A percentile compares a stretch with the other conserved stretches of the same genome.
These are phyloP conservation scores for Pyrochroa serraticornis DNA, from an alignment of 2,888 invertebrate genomes.

Conservation along the genomic window DNA sequence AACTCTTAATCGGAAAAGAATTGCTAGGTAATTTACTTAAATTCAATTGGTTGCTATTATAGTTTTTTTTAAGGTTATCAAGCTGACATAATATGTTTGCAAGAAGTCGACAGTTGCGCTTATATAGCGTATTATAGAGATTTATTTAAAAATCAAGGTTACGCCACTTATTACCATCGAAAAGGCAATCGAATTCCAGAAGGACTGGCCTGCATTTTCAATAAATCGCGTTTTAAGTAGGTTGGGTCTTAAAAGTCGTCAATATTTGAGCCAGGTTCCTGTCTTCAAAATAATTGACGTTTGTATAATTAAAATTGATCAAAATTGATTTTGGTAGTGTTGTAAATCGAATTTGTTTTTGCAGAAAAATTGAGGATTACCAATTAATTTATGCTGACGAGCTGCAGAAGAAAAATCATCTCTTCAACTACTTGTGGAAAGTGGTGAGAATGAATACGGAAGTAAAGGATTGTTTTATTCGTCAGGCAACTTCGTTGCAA, in stretches of 20 bases:
- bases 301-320: neutral
- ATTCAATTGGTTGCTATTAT: neutral
- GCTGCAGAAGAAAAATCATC: slow-evolving; percentile 57
- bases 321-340: slow-evolving; percentile 43
- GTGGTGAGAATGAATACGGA: slow-evolving; percentile 63
- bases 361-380: slow-evolving; percentile 41
- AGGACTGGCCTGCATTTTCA: slow-evolving; percentile 82
- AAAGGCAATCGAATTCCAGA: slow-evolving; percentile 80
- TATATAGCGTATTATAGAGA: slow-evolving; percentile 71
- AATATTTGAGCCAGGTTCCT: neutral
- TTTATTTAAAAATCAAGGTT: slow-evolving; percentile 63
- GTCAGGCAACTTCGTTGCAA: slow-evolving; percentile 70
- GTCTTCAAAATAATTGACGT: neutral
- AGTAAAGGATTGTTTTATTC: slow-evolving; percentile 62
- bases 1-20: slow-evolving; percentile 84
- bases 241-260: too few species aligned
- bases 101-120: slow-evolving; percentile 88
- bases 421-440: slow-evolving; percentile 64
- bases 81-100: slow-evolving; percentile 87
- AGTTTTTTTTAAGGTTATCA: slow-evolving; percentile 72
- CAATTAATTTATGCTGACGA: slow-evolving; percentile 65
- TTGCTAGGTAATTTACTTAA: slow-evolving; percentile 65
- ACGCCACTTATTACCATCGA: slow-evolving; percentile 68
- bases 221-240: slow-evolving; percentile 71
- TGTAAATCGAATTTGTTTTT: neutral